Evolutionary conservation across 2,888 invertebrate species (phyloP), one percentile per base, ranked within the genome.

Genomic region (Xiphydria camelus): DNA sequence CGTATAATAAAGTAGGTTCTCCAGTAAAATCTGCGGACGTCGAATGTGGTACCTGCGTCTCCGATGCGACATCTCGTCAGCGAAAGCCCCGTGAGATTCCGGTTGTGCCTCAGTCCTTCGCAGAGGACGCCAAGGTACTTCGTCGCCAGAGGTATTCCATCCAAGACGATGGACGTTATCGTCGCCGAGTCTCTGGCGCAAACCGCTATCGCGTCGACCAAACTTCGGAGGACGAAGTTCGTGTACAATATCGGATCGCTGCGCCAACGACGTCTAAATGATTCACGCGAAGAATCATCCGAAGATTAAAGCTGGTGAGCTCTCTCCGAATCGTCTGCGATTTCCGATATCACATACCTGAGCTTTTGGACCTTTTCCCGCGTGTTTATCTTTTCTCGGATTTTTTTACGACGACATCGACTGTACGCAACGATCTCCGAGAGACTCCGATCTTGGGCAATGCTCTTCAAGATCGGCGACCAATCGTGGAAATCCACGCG

Each of bases 101-200:
- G 37, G 42, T 65, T 62, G 19, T 12, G 29, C 10, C 33, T 31
- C 41, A 64, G 31, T 4, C 61, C 64, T 9, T 33, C 37, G 32
- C 51, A 55, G 6, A 64, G 53, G 15, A 56, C 51, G 18, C 47
- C 41, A 15, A 65, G 26, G 46, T 65, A 64, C 42, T 53, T 55
- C 7, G 33, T n/a, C 4, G 41, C 5, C 41, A 64, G 31, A 4
- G 65, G 65, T 20, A 64, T 57, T 7, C 65, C 65, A 22, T 65
- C 61, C 18, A 64, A 40, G 9, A 25, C 31, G n/a, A 65, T 45
- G 18, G 47, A 47, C 20, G 45, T 57, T n/a, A 64, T 36, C 32
- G 49, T 31, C 10, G 34, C 14, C 12, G 34, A 14, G 2, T 58
- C 63, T 4, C 53, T 45, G 36, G 45, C 51, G 32, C 47, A 61